Evolutionary conservation across 1,140 invertebrate species (phyloP).

Genomic region (Pygmarrhopalites habei): DNA sequence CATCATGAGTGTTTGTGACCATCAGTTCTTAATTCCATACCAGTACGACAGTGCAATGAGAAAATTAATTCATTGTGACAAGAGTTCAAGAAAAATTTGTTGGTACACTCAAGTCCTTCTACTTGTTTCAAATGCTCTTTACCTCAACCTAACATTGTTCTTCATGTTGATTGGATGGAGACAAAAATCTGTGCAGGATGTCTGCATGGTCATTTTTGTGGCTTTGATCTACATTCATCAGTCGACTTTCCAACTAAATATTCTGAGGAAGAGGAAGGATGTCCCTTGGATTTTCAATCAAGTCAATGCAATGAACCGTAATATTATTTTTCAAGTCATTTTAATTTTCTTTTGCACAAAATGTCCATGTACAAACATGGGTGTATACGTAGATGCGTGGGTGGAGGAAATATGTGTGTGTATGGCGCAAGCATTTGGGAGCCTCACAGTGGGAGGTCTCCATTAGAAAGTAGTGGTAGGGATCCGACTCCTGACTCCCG

Average conservation of each 20-base stretch:
- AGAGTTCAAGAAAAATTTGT: neutral
- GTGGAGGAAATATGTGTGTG: too few relatives aligned
- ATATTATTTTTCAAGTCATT: too few relatives aligned
- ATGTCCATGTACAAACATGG: too few relatives aligned
- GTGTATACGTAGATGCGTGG: too few relatives aligned
- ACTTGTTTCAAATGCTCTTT: neutral
- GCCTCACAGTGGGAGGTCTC: too few relatives aligned
- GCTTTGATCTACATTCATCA: neutral
- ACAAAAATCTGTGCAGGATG: neutral
- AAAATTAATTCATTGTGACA: neutral
- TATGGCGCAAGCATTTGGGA: too few relatives aligned
- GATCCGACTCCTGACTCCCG: too few relatives aligned
- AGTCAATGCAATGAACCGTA: neutral
- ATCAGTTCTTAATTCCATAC: neutral
- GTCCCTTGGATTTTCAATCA: neutral
- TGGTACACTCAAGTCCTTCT: neutral
- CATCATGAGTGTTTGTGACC: neutral
- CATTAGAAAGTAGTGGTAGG: too few relatives aligned
- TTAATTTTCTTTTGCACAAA: too few relatives aligned
- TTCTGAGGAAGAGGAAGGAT: neutral
- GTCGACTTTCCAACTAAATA: neutral
- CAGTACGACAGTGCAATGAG: neutral
- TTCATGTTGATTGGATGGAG: neutral
- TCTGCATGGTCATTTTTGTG: neutral
- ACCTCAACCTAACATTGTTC: neutral